Conservation (phyloP, 2,888 invertebrate species). For the Laothoe populi region DNA sequence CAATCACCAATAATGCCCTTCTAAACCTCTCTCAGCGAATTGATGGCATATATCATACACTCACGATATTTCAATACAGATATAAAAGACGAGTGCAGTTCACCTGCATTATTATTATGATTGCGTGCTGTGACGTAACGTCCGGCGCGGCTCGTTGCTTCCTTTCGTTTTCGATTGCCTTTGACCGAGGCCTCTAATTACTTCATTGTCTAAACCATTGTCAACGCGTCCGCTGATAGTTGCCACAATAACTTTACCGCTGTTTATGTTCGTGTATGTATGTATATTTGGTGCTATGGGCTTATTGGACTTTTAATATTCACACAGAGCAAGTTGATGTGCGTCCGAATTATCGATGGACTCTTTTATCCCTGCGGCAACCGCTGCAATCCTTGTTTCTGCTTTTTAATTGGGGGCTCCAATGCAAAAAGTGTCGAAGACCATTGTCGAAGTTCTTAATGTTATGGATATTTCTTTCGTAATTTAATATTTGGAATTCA, state of each 20-base stretch:
- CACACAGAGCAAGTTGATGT: too few relatives aligned
- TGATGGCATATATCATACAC: background rate
- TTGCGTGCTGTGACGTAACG: slow-evolving; percentile 51
- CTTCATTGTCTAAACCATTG: slow-evolving; percentile 50
- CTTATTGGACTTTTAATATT: too few relatives aligned
- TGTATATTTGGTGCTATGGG: background rate
- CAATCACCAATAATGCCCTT: too few relatives aligned
- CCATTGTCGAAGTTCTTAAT: too few relatives aligned
- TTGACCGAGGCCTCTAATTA: slow-evolving; percentile 76
- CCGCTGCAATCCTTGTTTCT: too few relatives aligned
- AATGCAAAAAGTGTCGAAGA: too few relatives aligned
- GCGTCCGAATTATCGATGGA: too few relatives aligned
- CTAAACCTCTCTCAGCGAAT: too few relatives aligned
- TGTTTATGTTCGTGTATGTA: background rate
- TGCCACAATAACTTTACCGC: background rate
- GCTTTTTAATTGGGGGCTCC: too few relatives aligned
- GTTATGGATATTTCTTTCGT: too few relatives aligned
- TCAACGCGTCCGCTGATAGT: slow-evolving; percentile 49
- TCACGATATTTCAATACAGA: background rate
- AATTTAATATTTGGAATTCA: too few relatives aligned
- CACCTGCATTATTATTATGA: slow-evolving; percentile 46
- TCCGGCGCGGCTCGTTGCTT: slow-evolving; percentile 67
- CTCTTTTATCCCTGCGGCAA: too few relatives aligned
- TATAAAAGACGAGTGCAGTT: slow-evolving; percentile 29
- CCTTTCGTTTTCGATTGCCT: slow-evolving; percentile 82